Conservation (phyloP, 2,113 vertebrate species). For the Sceloporus undulatus region DNA sequence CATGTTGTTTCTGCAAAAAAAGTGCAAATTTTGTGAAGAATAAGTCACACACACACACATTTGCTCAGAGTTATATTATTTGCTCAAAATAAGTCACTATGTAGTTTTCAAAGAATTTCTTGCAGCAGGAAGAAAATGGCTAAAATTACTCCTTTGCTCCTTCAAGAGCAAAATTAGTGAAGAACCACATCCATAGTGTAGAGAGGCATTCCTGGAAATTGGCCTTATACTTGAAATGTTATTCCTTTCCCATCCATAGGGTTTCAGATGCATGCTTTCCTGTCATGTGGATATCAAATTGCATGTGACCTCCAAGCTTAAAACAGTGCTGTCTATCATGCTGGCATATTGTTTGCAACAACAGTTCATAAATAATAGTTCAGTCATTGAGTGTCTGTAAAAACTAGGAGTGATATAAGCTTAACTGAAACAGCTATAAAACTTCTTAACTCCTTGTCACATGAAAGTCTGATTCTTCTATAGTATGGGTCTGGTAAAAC, state of each 20-base stretch:
- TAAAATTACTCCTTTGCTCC: too few relatives aligned
- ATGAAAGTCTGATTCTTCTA: conserved; percentile 44
- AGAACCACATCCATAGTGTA: background rate
- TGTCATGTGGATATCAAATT: background rate
- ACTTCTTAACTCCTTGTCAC: conserved; percentile 38
- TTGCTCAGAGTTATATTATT: too few relatives aligned
- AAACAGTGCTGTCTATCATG: conserved; percentile 35
- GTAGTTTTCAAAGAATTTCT: too few relatives aligned
- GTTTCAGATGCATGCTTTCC: background rate
- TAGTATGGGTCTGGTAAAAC: conserved; percentile 43
- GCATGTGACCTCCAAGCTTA: background rate
- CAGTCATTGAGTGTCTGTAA: conserved; percentile 38
- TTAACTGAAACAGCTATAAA: conserved; percentile 40
- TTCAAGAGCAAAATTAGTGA: too few relatives aligned
- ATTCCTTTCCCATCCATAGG: background rate
- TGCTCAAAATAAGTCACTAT: too few relatives aligned
- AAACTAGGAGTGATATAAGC: conserved; percentile 22
- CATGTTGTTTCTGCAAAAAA: too few relatives aligned
- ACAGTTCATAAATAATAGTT: conserved; percentile 54
- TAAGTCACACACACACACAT: too few relatives aligned
- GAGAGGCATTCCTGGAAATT: background rate
- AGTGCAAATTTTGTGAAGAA: too few relatives aligned
- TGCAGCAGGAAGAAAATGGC: too few relatives aligned
- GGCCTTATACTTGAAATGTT: background rate
- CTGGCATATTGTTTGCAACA: conserved; percentile 45